Evolutionary conservation across 2,888 invertebrate genomes (phyloP), one percentile per base, ranked within the genome.

Genomic region (Petrolisthes cinctipes): DNA sequence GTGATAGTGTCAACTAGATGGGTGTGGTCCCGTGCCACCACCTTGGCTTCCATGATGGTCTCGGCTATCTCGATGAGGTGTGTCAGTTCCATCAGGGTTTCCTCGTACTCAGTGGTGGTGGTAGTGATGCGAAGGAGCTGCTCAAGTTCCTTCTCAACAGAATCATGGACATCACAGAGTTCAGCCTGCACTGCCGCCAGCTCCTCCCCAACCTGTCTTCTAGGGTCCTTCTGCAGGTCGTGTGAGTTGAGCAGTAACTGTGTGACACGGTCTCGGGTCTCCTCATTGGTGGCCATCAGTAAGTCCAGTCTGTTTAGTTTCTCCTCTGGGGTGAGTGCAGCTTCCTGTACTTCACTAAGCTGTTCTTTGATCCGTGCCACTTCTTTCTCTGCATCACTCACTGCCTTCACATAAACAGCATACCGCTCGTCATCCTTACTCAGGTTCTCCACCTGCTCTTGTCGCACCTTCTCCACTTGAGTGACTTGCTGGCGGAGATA

Each of bases 1-100:
- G 97, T 97, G 93, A 97, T 96, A 93, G 97, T 97, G 92, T 97
- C 96, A 92, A 96, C 96, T n/a, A 97, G 93, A 91, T 97, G 96
- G 91, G 96, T 95, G 89, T 97, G 93, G 91, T 95, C 95, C 68
- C 94, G 95, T 0, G 97, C 96, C 7, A 95, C 95, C 61, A 97
- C 95, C 76, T 96, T 95, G 91, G 95, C 95, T 91, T 96, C 96
- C 7, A 97, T 94, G 68, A 97, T 93, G 75, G 95, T 95, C 92
- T 97, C 96, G 0, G 97, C 97, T 6, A 97, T 95, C 83, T 96
- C 95, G 4, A 96, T 96, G 57, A 97, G 97, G 92, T 97, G 96
- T 11, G 95, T 95, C 91, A 97, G 97, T 92, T 97, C 97, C 92
- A 96, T 96, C 11, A 97, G 93, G 0, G 97, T 97, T 93, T 97